Percentiles rank a stretch among this genome's conserved stretches.
Evolutionary conservation across 1,140 invertebrate species (phyloP).

Genomic region (Macrobrachium nipponense): DNA sequence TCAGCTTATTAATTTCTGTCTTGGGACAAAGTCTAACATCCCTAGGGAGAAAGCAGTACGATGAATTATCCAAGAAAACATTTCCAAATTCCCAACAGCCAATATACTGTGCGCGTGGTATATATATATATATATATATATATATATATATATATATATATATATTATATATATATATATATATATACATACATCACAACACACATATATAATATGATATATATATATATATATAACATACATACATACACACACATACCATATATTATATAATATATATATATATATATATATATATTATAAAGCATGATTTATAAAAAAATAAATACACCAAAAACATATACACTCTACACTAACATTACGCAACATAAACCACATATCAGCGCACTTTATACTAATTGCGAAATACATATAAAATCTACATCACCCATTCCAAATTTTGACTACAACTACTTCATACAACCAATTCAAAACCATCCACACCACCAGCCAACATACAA

Average conservation of each 20-base stretch:
- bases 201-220: constrained; percentile 14
- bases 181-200: not conserved
- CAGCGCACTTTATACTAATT: no score
- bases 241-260: not conserved
- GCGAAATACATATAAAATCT: no score
- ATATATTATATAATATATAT: constrained; percentile 6
- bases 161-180: constrained; percentile 38
- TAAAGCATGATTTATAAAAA: not conserved
- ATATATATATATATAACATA: constrained; percentile 23
- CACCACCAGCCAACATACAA: no score
- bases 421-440: no score
- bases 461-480: no score
- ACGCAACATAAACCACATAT: no score
- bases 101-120: not conserved
- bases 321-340: not conserved
- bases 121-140: constrained; percentile 10
- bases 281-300: constrained; percentile 21
- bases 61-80: no score
- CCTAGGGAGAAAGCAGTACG: no score
- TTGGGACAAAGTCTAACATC: no score
- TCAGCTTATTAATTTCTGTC: no score
- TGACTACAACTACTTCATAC: no score
- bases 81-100: not conserved
- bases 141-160: constrained; percentile 7
- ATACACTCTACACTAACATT: no score